Evolutionary conservation across 1,140 invertebrate genomes (phyloP).

Genomic region (Alviniconcha marisindica): DNA sequence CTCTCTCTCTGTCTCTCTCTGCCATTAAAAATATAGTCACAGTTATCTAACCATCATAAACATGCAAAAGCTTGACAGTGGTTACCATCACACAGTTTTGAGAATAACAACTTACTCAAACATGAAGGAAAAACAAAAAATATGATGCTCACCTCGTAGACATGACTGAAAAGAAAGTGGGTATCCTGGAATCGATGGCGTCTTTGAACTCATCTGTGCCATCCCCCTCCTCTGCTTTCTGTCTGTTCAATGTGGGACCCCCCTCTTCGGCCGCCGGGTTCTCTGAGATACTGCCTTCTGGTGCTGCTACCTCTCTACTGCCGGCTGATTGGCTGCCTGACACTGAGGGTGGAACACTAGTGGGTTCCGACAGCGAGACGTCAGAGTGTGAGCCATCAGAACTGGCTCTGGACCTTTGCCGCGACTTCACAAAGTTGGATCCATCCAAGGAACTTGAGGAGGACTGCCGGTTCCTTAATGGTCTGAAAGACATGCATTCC

Average conservation of each 20-base stretch:
- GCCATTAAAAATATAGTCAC: too few relatives aligned
- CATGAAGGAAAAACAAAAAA: too few relatives aligned
- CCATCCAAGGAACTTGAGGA: constrained; percentile 38
- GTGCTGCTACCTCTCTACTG: neutral
- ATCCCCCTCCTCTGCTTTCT: constrained; percentile 23
- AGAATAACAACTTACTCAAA: too few relatives aligned
- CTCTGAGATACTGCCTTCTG: neutral
- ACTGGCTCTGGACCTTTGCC: constrained; percentile 36
- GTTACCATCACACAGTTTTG: too few relatives aligned
- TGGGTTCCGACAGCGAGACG: constrained; percentile 37
- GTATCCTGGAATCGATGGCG: constrained; percentile 65
- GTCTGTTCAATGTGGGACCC: neutral
- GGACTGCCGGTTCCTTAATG: constrained; percentile 25
- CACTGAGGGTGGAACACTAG: neutral
- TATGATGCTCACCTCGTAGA: constrained; percentile 57
- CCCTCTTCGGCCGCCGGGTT: neutral
- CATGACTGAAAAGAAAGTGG: constrained; percentile 71
- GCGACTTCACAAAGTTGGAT: constrained; percentile 6
- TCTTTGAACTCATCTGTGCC: constrained; percentile 60
- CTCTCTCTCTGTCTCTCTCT: too few relatives aligned
- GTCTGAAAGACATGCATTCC: constrained; percentile 16
- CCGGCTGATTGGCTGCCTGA: neutral
- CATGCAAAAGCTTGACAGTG: too few relatives aligned
- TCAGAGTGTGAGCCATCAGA: constrained; percentile 49
- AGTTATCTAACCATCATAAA: too few relatives aligned